phyloP scores from a whole-genome alignment of 2,797 vertebrate genomes.

The Telmatherina bonti region DNA sequence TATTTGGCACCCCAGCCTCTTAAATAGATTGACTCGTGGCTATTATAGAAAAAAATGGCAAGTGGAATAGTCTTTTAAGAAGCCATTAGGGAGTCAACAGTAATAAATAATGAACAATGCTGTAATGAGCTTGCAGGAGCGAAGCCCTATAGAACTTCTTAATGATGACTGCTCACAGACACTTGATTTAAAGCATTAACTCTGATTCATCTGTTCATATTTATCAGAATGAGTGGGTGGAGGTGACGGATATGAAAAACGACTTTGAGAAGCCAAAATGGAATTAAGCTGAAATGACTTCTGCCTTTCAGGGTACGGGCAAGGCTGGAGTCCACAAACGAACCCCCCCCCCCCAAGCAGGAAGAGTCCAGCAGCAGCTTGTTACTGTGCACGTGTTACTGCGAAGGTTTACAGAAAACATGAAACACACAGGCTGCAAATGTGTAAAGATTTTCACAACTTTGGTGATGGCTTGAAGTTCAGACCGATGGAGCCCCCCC shows the following conservation, averaged over 20 bases:
- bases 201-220: conserved; percentile 84
- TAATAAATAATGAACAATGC: conserved; percentile 84
- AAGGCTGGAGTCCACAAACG: conserved; percentile 54
- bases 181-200: conserved; percentile 82
- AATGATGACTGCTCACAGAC: conserved; percentile 79
- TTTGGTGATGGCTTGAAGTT: conserved; percentile 13
- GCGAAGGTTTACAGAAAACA: conserved; percentile 5
- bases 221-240: conserved; percentile 71
- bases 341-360: conserved; percentile 27
- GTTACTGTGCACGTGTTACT: conserved; percentile 15
- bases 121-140: conserved; percentile 79
- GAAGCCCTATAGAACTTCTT: conserved; percentile 74
- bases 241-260: conserved; percentile 63
- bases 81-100: conserved; percentile 82
- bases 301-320: conserved; percentile 51
- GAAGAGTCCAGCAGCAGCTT: conserved; percentile 31
- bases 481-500: conserved; percentile 10
- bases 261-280: conserved; percentile 60
- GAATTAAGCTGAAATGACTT: conserved; percentile 77
- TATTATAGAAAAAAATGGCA: conserved; percentile 71
- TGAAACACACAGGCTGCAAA: conserved; percentile 30
- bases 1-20: conserved; percentile 62
- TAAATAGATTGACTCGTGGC: conserved; percentile 72
- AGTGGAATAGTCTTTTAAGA: conserved; percentile 82
- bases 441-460: conserved; percentile 34